A percentile compares a stretch with the other conserved stretches of the same genome.
phyloP scores from a whole-genome alignment of 2,888 invertebrate species.

The Tenthredo mesomela region DNA sequence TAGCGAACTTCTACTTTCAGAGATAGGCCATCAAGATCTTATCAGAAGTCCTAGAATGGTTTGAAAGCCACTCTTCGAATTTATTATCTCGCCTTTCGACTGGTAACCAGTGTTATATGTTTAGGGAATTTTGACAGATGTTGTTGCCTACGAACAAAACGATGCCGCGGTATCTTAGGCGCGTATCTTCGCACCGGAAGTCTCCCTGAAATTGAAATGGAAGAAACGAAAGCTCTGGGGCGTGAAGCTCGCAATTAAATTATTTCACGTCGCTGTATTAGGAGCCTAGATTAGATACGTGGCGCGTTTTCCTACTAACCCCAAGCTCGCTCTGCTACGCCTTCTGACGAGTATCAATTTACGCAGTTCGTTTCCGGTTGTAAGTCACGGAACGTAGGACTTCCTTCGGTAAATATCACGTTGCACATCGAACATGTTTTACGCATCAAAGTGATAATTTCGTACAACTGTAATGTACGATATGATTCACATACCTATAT shows the following conservation, averaged over 20 bases:
- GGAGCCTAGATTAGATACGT: slow-evolving; percentile 31
- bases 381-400: slow-evolving; percentile 27
- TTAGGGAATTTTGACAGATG: slow-evolving; percentile 44
- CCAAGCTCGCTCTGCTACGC: slow-evolving; percentile 36
- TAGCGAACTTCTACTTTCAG: slow-evolving; percentile 45
- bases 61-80: slow-evolving; percentile 44
- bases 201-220: slow-evolving; percentile 49
- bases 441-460: background rate
- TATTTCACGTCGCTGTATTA: slow-evolving; percentile 44
- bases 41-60: slow-evolving; percentile 24
- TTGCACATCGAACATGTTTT: background rate
- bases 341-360: slow-evolving; percentile 49
- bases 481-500: background rate
- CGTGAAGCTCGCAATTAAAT: slow-evolving; percentile 52
- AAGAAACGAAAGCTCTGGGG: slow-evolving; percentile 44
- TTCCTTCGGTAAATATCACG: slow-evolving; percentile 20
- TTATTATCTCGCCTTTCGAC: slow-evolving; percentile 46
- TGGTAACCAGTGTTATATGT: slow-evolving; percentile 33
- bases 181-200: slow-evolving; percentile 47
- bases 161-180: slow-evolving; percentile 50
- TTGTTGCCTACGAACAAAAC: slow-evolving; percentile 48
- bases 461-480: background rate
- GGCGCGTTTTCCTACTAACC: slow-evolving; percentile 29
- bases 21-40: slow-evolving; percentile 49
- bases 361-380: slow-evolving; percentile 42